These are phyloP conservation scores for Pogonocichla stellata DNA, from an alignment of 2,113 vertebrate species.

Conservation along the genomic window DNA sequence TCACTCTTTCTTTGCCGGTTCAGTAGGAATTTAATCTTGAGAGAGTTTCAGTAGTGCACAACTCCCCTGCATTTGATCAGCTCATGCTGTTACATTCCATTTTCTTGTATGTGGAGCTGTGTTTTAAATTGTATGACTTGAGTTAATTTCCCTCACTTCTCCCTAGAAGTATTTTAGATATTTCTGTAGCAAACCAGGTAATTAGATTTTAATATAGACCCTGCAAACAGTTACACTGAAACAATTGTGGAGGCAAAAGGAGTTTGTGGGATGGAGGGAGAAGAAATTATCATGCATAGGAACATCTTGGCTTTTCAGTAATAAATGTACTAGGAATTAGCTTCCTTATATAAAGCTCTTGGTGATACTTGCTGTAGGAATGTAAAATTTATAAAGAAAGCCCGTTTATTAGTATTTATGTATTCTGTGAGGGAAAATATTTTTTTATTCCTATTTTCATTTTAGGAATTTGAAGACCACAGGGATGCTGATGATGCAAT, in stretches of 20 bases:
- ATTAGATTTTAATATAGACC: background rate
- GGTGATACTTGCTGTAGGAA: background rate
- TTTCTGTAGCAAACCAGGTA: background rate
- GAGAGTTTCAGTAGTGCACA: background rate
- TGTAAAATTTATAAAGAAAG: background rate
- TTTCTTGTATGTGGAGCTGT: background rate
- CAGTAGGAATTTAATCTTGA: background rate
- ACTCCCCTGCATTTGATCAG: background rate
- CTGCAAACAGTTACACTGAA: background rate
- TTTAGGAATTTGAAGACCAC: conserved; percentile 92
- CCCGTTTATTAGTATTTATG: background rate
- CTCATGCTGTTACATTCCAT: background rate
- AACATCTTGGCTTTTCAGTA: background rate
- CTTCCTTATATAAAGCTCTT: background rate
- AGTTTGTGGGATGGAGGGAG: background rate
- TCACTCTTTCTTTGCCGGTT: background rate
- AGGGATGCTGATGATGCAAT: conserved; percentile 93
- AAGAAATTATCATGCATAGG: background rate
- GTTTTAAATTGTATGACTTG: background rate
- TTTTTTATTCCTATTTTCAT: background rate
- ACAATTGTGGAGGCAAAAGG: background rate
- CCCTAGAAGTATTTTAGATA: background rate
- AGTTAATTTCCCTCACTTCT: background rate
- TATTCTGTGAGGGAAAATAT: background rate
- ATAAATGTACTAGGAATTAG: background rate